Conservation (phyloP, 2,797 vertebrate genomes). For the Macropodus opercularis region DNA sequence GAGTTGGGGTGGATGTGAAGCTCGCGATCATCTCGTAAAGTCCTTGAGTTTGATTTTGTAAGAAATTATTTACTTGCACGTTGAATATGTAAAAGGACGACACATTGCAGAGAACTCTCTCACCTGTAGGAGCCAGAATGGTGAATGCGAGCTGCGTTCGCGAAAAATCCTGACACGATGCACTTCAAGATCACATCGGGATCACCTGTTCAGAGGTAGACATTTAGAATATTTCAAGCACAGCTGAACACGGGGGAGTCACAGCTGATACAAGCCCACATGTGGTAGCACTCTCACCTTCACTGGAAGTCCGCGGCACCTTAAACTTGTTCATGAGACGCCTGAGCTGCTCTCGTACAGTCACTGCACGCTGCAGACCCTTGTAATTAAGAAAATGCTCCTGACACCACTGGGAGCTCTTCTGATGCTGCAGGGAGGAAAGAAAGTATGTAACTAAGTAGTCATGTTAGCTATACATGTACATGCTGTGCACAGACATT, state of each 20-base stretch:
- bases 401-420: conserved; percentile 98
- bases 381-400: conserved; percentile 98
- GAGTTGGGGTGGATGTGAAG: conserved; percentile 97
- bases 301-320: conserved; percentile 93
- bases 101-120: not conserved
- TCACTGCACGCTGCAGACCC: conserved; percentile 89
- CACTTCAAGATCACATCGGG: conserved; percentile 95
- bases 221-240: not conserved
- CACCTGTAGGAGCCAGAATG: conserved; percentile 96
- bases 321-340: conserved; percentile 97
- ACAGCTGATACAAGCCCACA: not conserved
- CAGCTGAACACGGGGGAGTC: not conserved
- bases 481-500: not conserved
- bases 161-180: conserved; percentile 96
- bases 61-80: not conserved
- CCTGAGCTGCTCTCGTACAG: conserved; percentile 95
- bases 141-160: conserved; percentile 96
- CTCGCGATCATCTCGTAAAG: conserved; percentile 94
- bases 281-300: conserved; percentile 80
- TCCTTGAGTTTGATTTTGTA: conserved; percentile 85
- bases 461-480: too few species aligned
- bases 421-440: conserved; percentile 86
- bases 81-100: not conserved
- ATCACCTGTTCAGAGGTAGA: conserved; percentile 84
- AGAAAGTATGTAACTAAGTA: not conserved